These are phyloP conservation scores for Drosophila yooni DNA, from an alignment of 2,888 invertebrate species.

Conservation along the genomic window DNA sequence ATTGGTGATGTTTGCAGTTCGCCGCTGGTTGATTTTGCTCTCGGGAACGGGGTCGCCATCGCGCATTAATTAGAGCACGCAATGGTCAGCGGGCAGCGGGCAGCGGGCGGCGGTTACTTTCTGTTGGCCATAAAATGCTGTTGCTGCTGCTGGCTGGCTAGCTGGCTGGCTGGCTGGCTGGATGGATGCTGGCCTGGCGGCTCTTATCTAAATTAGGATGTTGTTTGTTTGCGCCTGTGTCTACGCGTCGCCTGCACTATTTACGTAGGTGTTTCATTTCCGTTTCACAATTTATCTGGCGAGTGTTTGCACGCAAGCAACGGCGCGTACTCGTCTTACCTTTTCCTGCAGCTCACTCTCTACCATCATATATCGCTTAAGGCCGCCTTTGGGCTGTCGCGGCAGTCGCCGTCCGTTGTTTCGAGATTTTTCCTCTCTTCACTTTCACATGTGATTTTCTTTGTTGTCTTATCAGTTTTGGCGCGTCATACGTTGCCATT, in stretches of 20 bases:
- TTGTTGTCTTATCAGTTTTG: slow-evolving; percentile 68
- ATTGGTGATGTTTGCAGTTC: slow-evolving; percentile 50
- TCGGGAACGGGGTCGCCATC: slow-evolving; percentile 59
- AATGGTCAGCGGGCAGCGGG: slow-evolving; percentile 49
- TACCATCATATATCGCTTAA: slow-evolving; percentile 16
- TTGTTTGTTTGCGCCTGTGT: slow-evolving; percentile 80
- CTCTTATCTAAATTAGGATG: slow-evolving; percentile 82
- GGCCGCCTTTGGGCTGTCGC: slow-evolving; percentile 16
- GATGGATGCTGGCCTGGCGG: slow-evolving; percentile 35
- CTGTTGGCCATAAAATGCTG: slow-evolving; percentile 63
- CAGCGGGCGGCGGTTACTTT: slow-evolving; percentile 56
- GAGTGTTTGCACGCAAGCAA: slow-evolving; percentile 62
- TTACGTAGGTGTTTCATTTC: slow-evolving; percentile 84
- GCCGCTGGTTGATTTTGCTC: slow-evolving; percentile 49
- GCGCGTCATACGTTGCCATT: slow-evolving; percentile 36
- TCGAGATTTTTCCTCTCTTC: slow-evolving; percentile 36
- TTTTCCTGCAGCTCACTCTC: slow-evolving; percentile 24
- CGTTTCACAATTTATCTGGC: slow-evolving; percentile 79
- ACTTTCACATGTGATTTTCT: slow-evolving; percentile 70
- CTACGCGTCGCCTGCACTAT: slow-evolving; percentile 75
- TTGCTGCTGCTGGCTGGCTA: slow-evolving; percentile 14
- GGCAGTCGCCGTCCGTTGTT: slow-evolving; percentile 18
- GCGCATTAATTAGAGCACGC: slow-evolving; percentile 76
- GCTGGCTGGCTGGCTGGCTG: slow-evolving; percentile 6
- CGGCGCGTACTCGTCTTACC: slow-evolving; percentile 50